Conservation (phyloP, 2,113 vertebrate genomes). For the Scomber japonicus region DNA sequence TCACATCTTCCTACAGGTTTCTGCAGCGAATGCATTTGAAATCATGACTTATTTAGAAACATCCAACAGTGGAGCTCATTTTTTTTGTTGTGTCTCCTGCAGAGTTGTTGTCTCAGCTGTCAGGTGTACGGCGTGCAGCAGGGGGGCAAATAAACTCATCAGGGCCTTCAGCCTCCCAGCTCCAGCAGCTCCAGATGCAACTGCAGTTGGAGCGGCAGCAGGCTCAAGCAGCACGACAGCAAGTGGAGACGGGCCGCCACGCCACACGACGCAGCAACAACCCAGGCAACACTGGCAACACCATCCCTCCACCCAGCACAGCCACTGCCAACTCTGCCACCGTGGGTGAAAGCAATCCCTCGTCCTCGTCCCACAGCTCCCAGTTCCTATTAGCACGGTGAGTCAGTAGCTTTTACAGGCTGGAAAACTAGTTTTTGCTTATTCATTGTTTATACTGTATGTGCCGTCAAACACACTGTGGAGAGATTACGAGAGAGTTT, state of each 20-base stretch:
- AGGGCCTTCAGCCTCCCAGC: constrained; percentile 96
- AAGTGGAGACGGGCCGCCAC: constrained; percentile 95
- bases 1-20: neutral
- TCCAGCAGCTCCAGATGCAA: constrained; percentile 99
- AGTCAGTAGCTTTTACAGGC: constrained; percentile 18
- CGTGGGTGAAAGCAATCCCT: constrained; percentile 90
- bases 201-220: constrained; percentile 97
- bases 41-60: constrained; percentile 20
- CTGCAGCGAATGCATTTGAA: neutral
- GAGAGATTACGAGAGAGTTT: no score
- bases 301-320: constrained; percentile 90
- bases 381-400: constrained; percentile 98
- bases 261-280: constrained; percentile 92
- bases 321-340: constrained; percentile 87
- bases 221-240: constrained; percentile 96
- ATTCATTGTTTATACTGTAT: neutral
- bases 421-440: no score
- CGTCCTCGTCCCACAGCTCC: constrained; percentile 91
- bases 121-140: constrained; percentile 96
- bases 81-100: constrained; percentile 67
- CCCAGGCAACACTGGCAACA: constrained; percentile 90
- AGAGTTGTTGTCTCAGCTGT: constrained; percentile 99
- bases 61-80: neutral
- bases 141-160: constrained; percentile 98
- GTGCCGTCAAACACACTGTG: neutral